These are phyloP conservation scores for Galago senegalensis DNA, from an alignment of 2,797 vertebrate genomes.

Conservation along the genomic window DNA sequence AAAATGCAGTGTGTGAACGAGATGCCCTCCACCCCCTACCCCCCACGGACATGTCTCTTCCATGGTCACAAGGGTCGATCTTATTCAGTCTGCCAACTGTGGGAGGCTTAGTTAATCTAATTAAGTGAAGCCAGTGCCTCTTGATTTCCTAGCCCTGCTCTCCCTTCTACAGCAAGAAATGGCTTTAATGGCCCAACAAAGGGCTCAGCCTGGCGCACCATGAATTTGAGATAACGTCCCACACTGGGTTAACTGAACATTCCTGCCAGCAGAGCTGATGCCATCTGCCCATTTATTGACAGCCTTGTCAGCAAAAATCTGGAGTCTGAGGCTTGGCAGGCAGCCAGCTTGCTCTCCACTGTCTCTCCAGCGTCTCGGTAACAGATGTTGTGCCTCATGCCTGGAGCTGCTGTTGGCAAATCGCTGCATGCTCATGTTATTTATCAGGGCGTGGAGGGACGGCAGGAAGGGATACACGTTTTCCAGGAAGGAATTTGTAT, in stretches of 20 bases:
- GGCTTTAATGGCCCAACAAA: constrained; percentile 80
- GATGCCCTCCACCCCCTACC: rapidly evolving
- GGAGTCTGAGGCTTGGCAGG: constrained; percentile 84
- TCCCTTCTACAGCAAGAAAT: constrained; percentile 62
- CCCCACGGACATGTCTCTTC: not conserved
- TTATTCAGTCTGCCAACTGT: constrained; percentile 67
- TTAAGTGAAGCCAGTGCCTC: constrained; percentile 69
- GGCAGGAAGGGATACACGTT: constrained; percentile 37
- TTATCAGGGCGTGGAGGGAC: constrained; percentile 68
- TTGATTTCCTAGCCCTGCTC: constrained; percentile 51
- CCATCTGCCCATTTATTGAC: constrained; percentile 90
- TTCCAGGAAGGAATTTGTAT: constrained; percentile 71
- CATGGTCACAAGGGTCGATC: constrained; percentile 65
- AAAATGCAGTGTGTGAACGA: constrained; percentile 24
- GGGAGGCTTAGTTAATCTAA: constrained; percentile 70
- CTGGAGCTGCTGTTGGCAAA: constrained; percentile 85
- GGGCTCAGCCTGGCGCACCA: constrained; percentile 78
- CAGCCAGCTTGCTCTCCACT: constrained; percentile 85
- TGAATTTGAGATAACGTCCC: constrained; percentile 84
- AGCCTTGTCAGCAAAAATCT: constrained; percentile 83
- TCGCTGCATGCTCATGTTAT: constrained; percentile 75
- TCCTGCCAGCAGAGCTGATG: constrained; percentile 79
- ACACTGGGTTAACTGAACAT: constrained; percentile 84
- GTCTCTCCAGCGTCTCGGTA: constrained; percentile 86
- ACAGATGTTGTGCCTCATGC: constrained; percentile 89